Conservation (phyloP, 2,888 invertebrate genomes). For the Lepidocyrtinus sp. region DNA sequence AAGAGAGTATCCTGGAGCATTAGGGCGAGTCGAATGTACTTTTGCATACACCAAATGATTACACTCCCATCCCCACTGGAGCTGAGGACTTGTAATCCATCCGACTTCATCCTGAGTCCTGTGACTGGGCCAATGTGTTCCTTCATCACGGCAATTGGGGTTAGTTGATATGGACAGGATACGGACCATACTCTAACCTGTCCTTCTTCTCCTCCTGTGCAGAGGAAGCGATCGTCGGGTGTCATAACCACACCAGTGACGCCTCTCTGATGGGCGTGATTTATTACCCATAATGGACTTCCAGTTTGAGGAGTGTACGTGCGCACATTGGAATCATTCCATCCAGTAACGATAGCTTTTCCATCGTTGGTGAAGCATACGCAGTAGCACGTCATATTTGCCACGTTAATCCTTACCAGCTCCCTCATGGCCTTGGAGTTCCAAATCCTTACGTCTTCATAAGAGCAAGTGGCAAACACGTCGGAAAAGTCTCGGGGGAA, state of each 20-base stretch:
- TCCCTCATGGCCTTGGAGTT: constrained; percentile 83
- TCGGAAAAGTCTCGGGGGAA: constrained; percentile 77
- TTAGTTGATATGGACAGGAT: constrained; percentile 79
- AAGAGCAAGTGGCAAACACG: constrained; percentile 90
- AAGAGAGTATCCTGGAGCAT: constrained; percentile 68
- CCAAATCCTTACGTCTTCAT: constrained; percentile 91
- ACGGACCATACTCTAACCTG: constrained; percentile 83
- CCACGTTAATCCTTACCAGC: constrained; percentile 85
- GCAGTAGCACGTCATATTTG: constrained; percentile 89
- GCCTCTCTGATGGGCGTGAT: constrained; percentile 91
- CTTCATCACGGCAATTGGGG: constrained; percentile 83
- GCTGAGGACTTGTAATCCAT: constrained; percentile 87
- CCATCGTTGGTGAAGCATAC: constrained; percentile 86
- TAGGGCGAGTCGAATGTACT: constrained; percentile 71
- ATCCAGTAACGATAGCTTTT: constrained; percentile 82
- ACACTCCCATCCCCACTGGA: constrained; percentile 94
- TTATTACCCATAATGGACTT: constrained; percentile 84
- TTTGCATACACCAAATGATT: constrained; percentile 93
- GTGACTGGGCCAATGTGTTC: constrained; percentile 81
- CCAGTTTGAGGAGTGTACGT: constrained; percentile 89
- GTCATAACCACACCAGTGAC: constrained; percentile 87
- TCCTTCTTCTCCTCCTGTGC: constrained; percentile 80
- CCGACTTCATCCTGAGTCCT: constrained; percentile 72
- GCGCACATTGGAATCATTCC: constrained; percentile 74
- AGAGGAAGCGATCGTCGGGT: constrained; percentile 79